Evolutionary conservation across 1,140 invertebrate species (phyloP).

Genomic region (Phortica variegata): DNA sequence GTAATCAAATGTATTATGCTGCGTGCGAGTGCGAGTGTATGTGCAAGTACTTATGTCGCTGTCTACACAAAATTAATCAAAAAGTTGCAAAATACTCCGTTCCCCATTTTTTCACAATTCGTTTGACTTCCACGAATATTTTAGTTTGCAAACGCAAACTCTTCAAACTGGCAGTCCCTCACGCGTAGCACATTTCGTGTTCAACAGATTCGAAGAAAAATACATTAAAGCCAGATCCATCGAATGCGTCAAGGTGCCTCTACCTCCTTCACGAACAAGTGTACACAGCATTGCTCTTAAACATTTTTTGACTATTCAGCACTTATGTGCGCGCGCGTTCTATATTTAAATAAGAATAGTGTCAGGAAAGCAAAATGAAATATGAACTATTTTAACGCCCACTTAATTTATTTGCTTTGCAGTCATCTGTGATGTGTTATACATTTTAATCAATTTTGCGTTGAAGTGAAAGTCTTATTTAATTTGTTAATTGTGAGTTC

Average conservation of each 20-base stretch:
- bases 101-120: too few relatives aligned
- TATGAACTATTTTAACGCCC: conserved; percentile 57
- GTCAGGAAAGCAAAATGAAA: conserved; percentile 34
- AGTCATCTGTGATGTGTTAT: conserved; percentile 15
- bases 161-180: too few relatives aligned
- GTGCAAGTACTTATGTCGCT: conserved; percentile 40
- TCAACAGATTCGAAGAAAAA: too few relatives aligned
- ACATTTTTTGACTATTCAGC: too few relatives aligned
- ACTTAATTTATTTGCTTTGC: conserved; percentile 52
- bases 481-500: too few relatives aligned
- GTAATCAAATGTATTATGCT: too few relatives aligned
- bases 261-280: conserved; percentile 4
- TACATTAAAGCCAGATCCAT: background rate
- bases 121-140: too few relatives aligned
- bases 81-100: conserved; percentile 21
- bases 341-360: conserved; percentile 20
- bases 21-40: too few relatives aligned
- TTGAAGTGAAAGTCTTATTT: conserved; percentile 47
- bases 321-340: too few relatives aligned
- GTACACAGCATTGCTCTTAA: too few relatives aligned
- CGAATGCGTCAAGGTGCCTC: conserved; percentile 10
- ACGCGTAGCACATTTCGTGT: too few relatives aligned
- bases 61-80: conserved; percentile 46
- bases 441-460: conserved; percentile 53
- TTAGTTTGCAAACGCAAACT: too few relatives aligned